These are phyloP conservation scores for Bufotes viridis DNA, from an alignment of 2,797 vertebrate genomes.

Conservation along the genomic window DNA sequence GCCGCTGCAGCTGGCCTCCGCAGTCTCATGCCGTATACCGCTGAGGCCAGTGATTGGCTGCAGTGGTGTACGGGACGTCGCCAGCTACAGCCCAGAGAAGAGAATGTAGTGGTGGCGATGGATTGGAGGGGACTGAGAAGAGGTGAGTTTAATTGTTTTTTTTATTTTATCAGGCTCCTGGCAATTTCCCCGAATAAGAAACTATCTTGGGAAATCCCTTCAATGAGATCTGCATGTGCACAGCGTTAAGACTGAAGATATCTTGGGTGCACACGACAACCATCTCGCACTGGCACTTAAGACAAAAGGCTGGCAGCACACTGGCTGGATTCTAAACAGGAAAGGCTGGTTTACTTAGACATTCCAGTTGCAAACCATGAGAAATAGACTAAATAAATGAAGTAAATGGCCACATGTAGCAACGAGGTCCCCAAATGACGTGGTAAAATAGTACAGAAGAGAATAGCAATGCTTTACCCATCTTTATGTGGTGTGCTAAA, in stretches of 20 bases:
- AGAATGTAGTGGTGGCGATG: too few relatives aligned
- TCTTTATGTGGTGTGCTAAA: not conserved
- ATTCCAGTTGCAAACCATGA: not conserved
- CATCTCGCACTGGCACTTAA: not conserved
- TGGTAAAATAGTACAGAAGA: not conserved
- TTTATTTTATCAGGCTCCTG: too few relatives aligned
- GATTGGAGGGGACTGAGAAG: too few relatives aligned
- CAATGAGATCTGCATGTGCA: not conserved
- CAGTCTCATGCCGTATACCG: too few relatives aligned
- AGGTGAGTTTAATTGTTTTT: too few relatives aligned
- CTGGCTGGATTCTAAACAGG: slow-evolving; percentile 11
- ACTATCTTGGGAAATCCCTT: too few relatives aligned
- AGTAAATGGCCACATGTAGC: not conserved
- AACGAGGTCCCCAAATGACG: not conserved
- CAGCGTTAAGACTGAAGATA: not conserved
- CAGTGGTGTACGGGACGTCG: too few relatives aligned
- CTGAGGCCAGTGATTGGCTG: too few relatives aligned
- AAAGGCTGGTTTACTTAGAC: slow-evolving; percentile 14
- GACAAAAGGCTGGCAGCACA: not conserved
- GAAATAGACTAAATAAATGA: slow-evolving; percentile 18
- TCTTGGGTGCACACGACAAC: not conserved
- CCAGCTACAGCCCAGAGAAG: too few relatives aligned
- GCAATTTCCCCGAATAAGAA: too few relatives aligned
- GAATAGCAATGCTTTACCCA: not conserved
- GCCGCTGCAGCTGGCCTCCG: too few relatives aligned